A percentile compares a stretch with the other conserved stretches of the same genome.
Conservation (phyloP, 2,888 invertebrate species). For the Limnephilus marmoratus region DNA sequence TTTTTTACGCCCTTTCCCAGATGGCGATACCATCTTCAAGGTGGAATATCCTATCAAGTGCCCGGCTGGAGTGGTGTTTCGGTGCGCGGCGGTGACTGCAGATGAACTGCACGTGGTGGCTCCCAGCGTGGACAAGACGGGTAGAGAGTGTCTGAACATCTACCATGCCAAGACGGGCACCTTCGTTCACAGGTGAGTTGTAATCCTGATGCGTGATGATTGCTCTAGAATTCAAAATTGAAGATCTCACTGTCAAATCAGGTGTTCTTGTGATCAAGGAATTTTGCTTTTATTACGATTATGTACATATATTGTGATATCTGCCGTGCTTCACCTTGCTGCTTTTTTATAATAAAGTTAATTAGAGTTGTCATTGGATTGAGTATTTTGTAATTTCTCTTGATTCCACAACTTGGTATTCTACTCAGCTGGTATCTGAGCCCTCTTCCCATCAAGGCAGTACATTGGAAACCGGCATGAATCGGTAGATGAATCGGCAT, state of each 20-base stretch:
- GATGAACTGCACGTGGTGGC: slow-evolving; percentile 88
- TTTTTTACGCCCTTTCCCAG: slow-evolving; percentile 71
- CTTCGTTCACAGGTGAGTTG: slow-evolving; percentile 72
- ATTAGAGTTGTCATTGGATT: neutral
- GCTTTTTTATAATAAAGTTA: neutral
- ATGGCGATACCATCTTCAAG: slow-evolving; percentile 86
- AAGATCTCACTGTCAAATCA: neutral
- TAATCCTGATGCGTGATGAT: too few species aligned
- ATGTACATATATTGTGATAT: neutral
- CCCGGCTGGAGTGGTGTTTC: slow-evolving; percentile 83
- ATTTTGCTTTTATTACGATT: neutral
- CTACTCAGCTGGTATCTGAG: too few species aligned
- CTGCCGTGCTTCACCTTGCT: neutral
- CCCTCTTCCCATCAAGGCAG: too few species aligned
- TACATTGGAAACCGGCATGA: too few species aligned
- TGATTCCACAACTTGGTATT: too few species aligned
- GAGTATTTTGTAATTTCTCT: too few species aligned
- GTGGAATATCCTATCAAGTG: slow-evolving; percentile 89
- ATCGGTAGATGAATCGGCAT: too few species aligned
- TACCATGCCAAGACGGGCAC: slow-evolving; percentile 90
- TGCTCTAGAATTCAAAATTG: slow-evolving; percentile 8
- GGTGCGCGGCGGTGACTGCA: slow-evolving; percentile 87
- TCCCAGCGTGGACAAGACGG: slow-evolving; percentile 89
- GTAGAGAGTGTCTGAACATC: slow-evolving; percentile 88
- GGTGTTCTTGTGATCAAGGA: too few species aligned